phyloP scores from a whole-genome alignment of 2,113 vertebrate genomes.

The Syrrhaptes paradoxus region DNA sequence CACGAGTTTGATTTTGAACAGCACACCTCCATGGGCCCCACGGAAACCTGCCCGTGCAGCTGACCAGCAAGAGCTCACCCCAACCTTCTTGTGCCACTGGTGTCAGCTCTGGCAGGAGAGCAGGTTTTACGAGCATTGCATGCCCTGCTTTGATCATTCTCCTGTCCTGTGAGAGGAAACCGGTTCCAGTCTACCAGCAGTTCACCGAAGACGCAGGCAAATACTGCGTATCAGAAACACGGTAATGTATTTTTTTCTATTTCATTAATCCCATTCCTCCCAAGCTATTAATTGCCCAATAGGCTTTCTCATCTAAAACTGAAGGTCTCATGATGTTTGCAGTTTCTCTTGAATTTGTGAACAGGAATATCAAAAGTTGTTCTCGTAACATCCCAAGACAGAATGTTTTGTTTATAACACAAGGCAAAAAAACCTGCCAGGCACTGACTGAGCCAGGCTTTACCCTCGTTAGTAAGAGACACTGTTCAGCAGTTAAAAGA shows the following conservation, averaged over 20 bases:
- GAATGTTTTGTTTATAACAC: not conserved
- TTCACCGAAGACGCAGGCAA: not conserved
- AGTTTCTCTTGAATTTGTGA: not conserved
- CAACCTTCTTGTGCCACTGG: not conserved
- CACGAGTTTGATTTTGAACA: not conserved
- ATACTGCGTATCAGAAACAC: not conserved
- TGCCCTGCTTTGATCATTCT: not conserved
- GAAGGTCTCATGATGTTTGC: not conserved
- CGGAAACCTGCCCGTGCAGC: not conserved
- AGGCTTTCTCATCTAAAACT: not conserved
- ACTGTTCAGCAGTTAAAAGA: not conserved
- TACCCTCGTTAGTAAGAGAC: not conserved
- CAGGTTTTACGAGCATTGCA: not conserved
- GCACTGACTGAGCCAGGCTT: not conserved
- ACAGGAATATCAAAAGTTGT: not conserved
- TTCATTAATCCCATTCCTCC: not conserved
- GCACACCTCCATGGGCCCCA: not conserved
- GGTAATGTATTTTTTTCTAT: not conserved
- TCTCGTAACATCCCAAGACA: not conserved
- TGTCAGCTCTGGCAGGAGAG: not conserved
- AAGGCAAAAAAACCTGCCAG: not conserved
- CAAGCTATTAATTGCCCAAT: not conserved
- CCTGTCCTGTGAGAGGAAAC: constrained; percentile 15
- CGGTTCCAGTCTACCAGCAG: not conserved
- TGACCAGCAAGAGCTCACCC: not conserved